These are phyloP conservation scores for Solen grandis DNA, from an alignment of 1,140 invertebrate species.

Conservation along the genomic window DNA sequence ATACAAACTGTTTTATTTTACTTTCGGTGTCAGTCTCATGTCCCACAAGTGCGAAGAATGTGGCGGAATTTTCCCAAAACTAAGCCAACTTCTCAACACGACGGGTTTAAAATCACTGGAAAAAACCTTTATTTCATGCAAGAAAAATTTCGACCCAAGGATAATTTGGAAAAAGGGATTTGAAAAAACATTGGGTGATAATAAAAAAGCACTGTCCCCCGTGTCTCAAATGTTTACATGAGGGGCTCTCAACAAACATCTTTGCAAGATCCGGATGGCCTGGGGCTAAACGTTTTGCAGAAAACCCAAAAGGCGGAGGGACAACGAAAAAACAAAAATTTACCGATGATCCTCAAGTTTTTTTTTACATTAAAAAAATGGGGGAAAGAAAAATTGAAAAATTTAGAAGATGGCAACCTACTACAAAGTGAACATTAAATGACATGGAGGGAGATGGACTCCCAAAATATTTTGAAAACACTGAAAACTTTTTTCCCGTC, in stretches of 20 bases:
- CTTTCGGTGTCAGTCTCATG: neutral
- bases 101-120: neutral
- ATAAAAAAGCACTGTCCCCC: too few relatives aligned
- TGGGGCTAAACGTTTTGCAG: conserved; percentile 2
- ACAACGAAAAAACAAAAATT: neutral
- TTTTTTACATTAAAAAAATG: neutral
- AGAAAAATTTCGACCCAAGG: neutral
- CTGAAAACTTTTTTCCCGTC: neutral
- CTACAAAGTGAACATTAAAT: neutral
- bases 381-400: too few relatives aligned
- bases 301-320: neutral
- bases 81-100: neutral
- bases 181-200: neutral
- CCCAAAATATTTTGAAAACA: neutral
- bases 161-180: neutral
- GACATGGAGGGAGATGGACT: neutral
- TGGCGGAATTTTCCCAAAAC: conserved; percentile 17
- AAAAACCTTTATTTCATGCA: too few relatives aligned
- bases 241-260: neutral
- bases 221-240: neutral
- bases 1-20: neutral
- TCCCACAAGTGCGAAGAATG: neutral
- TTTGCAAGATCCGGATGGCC: neutral
- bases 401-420: too few relatives aligned
- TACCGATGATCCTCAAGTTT: neutral